A percentile compares a stretch with the other conserved stretches of the same genome.
These are phyloP conservation scores for Cnemophilus loriae DNA, from an alignment of 2,113 vertebrate species.

Conservation along the genomic window DNA sequence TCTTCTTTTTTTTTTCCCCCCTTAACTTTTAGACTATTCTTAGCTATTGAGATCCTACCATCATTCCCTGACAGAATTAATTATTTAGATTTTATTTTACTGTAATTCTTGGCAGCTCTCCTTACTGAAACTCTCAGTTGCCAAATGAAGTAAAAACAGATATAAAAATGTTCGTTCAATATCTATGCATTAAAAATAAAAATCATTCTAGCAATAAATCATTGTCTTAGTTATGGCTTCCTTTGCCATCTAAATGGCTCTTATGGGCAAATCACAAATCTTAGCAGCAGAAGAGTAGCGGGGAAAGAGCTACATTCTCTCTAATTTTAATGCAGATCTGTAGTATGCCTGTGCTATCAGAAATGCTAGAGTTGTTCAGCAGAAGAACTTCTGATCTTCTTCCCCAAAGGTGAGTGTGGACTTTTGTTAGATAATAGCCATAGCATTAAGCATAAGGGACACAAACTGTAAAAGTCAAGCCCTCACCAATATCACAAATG, in stretches of 20 bases:
- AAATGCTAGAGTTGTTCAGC: not conserved
- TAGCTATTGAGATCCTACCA: conserved; percentile 25
- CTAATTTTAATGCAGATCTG: not conserved
- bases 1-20: rapidly evolving
- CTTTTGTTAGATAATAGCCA: not conserved
- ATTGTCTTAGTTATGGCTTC: conserved; percentile 31
- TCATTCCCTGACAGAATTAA: conserved; percentile 40
- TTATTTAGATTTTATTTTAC: conserved; percentile 46
- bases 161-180: conserved; percentile 54
- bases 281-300: not conserved
- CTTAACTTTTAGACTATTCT: not conserved
- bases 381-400: not conserved
- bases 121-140: conserved; percentile 52
- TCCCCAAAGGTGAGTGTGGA: not conserved
- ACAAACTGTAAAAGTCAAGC: not conserved
- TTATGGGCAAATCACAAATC: conserved; percentile 49
- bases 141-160: conserved; percentile 49
- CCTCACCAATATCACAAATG: not conserved
- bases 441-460: not conserved
- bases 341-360: not conserved
- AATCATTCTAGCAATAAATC: conserved; percentile 49
- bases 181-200: not conserved
- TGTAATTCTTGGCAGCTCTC: conserved; percentile 47
- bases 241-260: conserved; percentile 53
- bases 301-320: not conserved